Conservation (phyloP, 2,888 invertebrate genomes). For the Vannuccia rotundouncinata region DNA sequence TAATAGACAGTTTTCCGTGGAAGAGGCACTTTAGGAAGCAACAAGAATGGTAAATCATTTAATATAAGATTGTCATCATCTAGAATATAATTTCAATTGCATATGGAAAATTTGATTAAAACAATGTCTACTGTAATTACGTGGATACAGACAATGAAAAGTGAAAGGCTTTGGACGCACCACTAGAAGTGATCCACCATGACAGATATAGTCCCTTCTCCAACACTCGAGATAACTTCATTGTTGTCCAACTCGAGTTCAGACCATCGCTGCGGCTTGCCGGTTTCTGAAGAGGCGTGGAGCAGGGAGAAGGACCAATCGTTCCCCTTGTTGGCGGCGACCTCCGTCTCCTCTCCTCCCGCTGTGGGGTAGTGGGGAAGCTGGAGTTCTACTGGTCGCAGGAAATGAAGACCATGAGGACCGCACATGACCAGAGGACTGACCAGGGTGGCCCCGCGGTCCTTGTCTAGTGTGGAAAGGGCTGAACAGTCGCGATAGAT, state of each 20-base stretch:
- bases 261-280: constrained; percentile 8
- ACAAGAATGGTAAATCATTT: too few relatives aligned
- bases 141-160: too few relatives aligned
- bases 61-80: too few relatives aligned
- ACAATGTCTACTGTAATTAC: neutral
- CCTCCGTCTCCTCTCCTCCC: neutral
- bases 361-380: neutral
- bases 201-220: constrained; percentile 63
- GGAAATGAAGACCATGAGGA: constrained; percentile 28
- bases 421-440: constrained; percentile 25
- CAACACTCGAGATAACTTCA: neutral
- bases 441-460: constrained; percentile 7
- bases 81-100: too few relatives aligned
- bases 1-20: too few relatives aligned
- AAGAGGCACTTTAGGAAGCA: too few relatives aligned
- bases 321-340: constrained; percentile 54
- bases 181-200: constrained; percentile 80
- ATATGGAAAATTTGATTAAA: neutral
- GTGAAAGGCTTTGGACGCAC: too few relatives aligned
- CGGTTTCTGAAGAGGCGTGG: constrained; percentile 22
- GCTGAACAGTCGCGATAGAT: constrained; percentile 12
- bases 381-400: constrained; percentile 25
- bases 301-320: constrained; percentile 60
- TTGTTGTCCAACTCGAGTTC: constrained; percentile 19
- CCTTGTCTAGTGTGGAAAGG: neutral